Conservation (phyloP, 2,113 vertebrate species). For the zebrafish (Danio rerio) region GRCz12tu NC_133180.1:37052001-37052500, state of each 20-base stretch:
- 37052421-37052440: too few species aligned
- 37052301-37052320: neutral
- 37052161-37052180: neutral
- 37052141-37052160: neutral
- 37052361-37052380: too few species aligned
- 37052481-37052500: too few species aligned
- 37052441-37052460: too few species aligned
- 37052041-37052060: constrained; percentile 41
- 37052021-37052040: constrained; percentile 39
- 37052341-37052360: too few species aligned
- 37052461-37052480: too few species aligned
- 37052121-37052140: constrained; percentile 11
- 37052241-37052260: neutral
- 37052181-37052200: neutral
- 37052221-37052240: neutral
- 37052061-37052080: constrained; percentile 40
- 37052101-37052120: constrained; percentile 27
- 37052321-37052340: neutral
- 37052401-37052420: too few species aligned
- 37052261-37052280: neutral
- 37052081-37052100: constrained; percentile 19
- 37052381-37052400: too few species aligned
- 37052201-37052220: neutral
- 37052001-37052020: constrained; percentile 37
- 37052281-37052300: neutral